Percentiles rank a stretch among this genome's conserved stretches.
Conservation (phyloP, 2,888 invertebrate genomes). For the Stictocephala bisonia region DNA sequence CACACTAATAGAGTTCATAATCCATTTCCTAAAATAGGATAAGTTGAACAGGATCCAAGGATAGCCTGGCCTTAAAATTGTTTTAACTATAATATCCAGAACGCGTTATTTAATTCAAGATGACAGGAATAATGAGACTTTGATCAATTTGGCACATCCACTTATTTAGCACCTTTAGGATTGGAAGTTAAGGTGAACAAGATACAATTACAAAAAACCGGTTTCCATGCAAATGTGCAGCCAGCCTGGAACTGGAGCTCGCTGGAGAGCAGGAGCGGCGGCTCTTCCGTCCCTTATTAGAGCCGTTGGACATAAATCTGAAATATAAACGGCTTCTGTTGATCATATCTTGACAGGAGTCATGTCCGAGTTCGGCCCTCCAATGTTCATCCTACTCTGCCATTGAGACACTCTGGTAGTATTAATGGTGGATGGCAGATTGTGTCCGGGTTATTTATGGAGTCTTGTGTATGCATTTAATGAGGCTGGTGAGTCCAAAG, state of each 20-base stretch:
- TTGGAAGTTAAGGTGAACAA: slow-evolving; percentile 34
- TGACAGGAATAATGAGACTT: slow-evolving; percentile 32
- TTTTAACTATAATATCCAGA: too few relatives aligned
- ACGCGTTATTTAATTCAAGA: slow-evolving; percentile 22
- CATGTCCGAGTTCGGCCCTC: neutral
- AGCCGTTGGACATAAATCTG: slow-evolving; percentile 38
- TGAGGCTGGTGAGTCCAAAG: neutral
- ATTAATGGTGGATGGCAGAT: slow-evolving; percentile 20
- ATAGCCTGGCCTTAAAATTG: too few relatives aligned
- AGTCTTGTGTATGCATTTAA: slow-evolving; percentile 16
- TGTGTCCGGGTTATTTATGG: slow-evolving; percentile 30
- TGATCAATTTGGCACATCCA: slow-evolving; percentile 37
- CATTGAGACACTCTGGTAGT: neutral
- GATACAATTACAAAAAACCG: slow-evolving; percentile 32
- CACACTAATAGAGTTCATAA: too few relatives aligned
- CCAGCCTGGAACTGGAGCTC: neutral
- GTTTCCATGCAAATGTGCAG: slow-evolving; percentile 13
- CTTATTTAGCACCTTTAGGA: slow-evolving; percentile 37
- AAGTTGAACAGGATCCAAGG: too few relatives aligned
- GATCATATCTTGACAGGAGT: slow-evolving; percentile 27
- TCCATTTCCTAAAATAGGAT: too few relatives aligned
- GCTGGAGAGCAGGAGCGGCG: neutral
- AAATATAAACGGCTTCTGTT: slow-evolving; percentile 41
- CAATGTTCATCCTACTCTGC: neutral
- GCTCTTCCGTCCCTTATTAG: slow-evolving; percentile 18